Base-by-base conservation (phyloP, 2,113 vertebrate species). In the Centropus bengalensis region DNA sequence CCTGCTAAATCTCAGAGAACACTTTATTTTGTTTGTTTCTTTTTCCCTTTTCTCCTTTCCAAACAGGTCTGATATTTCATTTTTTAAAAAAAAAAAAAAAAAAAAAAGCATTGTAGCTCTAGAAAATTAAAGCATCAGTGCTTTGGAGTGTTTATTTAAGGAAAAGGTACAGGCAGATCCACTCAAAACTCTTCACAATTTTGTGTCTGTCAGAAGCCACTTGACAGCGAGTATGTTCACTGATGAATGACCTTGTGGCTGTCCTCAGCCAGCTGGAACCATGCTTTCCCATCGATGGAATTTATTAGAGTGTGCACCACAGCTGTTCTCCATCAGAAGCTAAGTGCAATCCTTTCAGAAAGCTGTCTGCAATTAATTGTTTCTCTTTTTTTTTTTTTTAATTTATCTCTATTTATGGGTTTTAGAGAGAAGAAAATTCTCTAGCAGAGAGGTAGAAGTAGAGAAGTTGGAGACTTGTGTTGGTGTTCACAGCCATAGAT, bases 231-330 rank as follows among this genome's bases (percentile, higher is more conserved):
- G n/a, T 70, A 9, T 45, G 76, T 93, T 96, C 70, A 89, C 82
- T 95, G 82, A 94, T 89, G 85, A 89, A 91, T 87, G 75, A 96
- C 95, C 93, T 88, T 94, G 85, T 93, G 82, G 63, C 75, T 90
- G 90, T 95, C 90, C 88, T 93, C 92, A 96, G 92, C 92, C 95
- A 96, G 95, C 90, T 96, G 96, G 92, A 95, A 95, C 95, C 88
- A 93, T 91, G 88, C 76, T 93, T 94, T 73, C 78, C 90, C 88
- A 93, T 91, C 95, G 88, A 92, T 91, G 59, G 88, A 75, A 42
- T 90, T 75, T 88, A 89, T 93, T 88, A 94, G 78, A 89, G 82
- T 47, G 79, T 91, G 82, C 18, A 55, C 84, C 93, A 88, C 93
- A 96, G 95, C 93, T 96, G 96, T 94, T 96, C 88, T 93, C 79